A percentile compares a stretch with the other conserved stretches of the same genome.
phyloP scores from a whole-genome alignment of 2,888 invertebrate species.

The Drosophila prostipennis region DNA sequence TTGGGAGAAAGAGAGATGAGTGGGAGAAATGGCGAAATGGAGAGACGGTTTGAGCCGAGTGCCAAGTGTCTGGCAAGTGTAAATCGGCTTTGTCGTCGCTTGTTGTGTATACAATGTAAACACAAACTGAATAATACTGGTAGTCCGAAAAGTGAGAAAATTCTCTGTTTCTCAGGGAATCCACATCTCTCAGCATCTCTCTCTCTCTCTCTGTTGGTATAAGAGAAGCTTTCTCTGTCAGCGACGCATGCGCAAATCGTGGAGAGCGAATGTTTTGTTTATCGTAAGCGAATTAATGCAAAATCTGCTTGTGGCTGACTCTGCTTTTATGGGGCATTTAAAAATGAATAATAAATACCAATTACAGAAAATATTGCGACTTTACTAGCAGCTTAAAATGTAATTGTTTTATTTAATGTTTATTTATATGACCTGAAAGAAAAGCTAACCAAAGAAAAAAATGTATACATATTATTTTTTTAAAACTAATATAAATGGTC shows the following conservation, averaged over 20 bases:
- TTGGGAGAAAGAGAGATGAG: conserved; percentile 7
- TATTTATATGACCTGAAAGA: not conserved
- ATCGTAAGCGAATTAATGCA: conserved; percentile 56
- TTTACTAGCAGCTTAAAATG: not conserved
- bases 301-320: conserved; percentile 57
- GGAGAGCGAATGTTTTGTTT: conserved; percentile 51
- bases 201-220: conserved; percentile 24
- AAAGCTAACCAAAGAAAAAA: not conserved
- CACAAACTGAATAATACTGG: conserved; percentile 61
- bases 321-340: conserved; percentile 12
- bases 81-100: conserved; percentile 52
- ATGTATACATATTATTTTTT: no score
- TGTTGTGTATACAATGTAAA: conserved; percentile 62
- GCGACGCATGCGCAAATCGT: conserved; percentile 54
- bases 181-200: no score
- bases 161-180: conserved; percentile 18
- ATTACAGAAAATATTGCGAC: not conserved
- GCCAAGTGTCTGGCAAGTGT: conserved; percentile 43
- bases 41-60: conserved; percentile 28
- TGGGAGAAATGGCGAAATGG: conserved; percentile 2
- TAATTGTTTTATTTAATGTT: not conserved
- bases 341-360: not conserved
- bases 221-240: conserved; percentile 39
- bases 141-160: conserved; percentile 19
- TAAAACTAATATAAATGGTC: no score